phyloP scores from a whole-genome alignment of 2,888 invertebrate genomes.

The Ennomos fuscantarius region DNA sequence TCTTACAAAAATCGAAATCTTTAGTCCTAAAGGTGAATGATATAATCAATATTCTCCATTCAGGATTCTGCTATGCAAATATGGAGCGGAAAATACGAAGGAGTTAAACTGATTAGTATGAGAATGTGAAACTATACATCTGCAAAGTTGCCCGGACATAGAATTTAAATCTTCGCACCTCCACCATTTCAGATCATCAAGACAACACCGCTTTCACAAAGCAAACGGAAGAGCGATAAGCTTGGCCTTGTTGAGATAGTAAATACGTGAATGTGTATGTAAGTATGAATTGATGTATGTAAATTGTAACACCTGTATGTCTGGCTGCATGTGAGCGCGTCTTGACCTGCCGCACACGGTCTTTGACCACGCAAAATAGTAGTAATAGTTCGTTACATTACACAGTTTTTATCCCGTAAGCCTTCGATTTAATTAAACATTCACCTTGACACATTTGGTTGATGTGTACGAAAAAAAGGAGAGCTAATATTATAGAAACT shows the following conservation, averaged over 20 bases:
- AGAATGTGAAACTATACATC: too few species aligned
- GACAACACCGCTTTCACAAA: conserved; percentile 55
- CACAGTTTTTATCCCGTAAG: conserved; percentile 15
- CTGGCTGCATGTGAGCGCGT: conserved; percentile 44
- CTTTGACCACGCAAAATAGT: conserved; percentile 60
- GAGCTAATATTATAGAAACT: too few species aligned
- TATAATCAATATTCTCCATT: too few species aligned
- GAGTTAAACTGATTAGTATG: too few species aligned
- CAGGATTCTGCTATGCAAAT: too few species aligned
- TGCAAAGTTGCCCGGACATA: background rate
- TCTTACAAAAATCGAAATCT: too few species aligned
- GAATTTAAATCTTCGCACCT: conserved; percentile 9
- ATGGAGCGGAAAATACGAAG: too few species aligned
- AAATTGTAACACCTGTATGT: conserved; percentile 44
- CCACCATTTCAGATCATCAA: conserved; percentile 34
- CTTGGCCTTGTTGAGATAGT: conserved; percentile 52
- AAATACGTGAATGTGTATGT: conserved; percentile 48
- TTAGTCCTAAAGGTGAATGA: too few species aligned
- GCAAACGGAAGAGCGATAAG: conserved; percentile 65
- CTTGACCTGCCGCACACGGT: conserved; percentile 72
- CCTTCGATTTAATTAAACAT: conserved; percentile 22
- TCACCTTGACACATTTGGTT: background rate
- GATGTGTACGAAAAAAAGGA: conserved; percentile 1
- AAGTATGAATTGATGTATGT: conserved; percentile 49
- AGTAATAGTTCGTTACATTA: conserved; percentile 37